Evolutionary conservation across 2,888 invertebrate genomes (phyloP), one percentile per base, ranked within the genome.

Genomic region (Polymixis lichenea): DNA sequence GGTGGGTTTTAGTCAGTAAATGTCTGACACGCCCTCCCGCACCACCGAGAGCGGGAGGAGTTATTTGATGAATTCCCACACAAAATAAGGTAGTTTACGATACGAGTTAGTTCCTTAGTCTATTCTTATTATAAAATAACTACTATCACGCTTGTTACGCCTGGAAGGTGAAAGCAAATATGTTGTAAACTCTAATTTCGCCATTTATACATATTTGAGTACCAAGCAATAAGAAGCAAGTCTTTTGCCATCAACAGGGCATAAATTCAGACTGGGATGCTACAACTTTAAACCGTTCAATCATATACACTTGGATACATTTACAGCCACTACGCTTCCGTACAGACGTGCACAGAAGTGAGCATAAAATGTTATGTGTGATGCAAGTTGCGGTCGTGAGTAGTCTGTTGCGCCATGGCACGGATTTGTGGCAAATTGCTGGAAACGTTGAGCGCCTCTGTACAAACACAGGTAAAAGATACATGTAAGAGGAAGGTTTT

Each of bases 391-490:
- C 56, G 51, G 28, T 38, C 58, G 69, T 6, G 55, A 68, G 67
- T 71, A 64, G 83, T 62, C 58, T 77, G 68, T 68, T 70, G 72
- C 78, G 49, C 77, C 84, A 83, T 80, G 86, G 83, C 64, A 61
- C 68, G 53, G 65, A 75, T 73, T 72, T 83, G 75, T 65, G 43
- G 73, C 32, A 86, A 80, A 80, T 86, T 80, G 80, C 73, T 80
- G 56, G 38, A 73, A 77, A 64, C 62, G 43, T 49, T 69, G 74
- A 61, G 51, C 19, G 68, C 76, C 32, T 64, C 51, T 86, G 68
- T 72, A 64, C 60, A 38, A 1, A 32, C 32, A 32, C 32, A 32
- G 32, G 32, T 32, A 32, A 1, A 32, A 19, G 25, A 43, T 13
- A 69, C 56, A 49, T 25, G 49, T 7, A 46, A 0, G 7, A 43